These are phyloP conservation scores for Paralichthys olivaceus DNA, from an alignment of 2,113 vertebrate species.

Conservation along the genomic window DNA sequence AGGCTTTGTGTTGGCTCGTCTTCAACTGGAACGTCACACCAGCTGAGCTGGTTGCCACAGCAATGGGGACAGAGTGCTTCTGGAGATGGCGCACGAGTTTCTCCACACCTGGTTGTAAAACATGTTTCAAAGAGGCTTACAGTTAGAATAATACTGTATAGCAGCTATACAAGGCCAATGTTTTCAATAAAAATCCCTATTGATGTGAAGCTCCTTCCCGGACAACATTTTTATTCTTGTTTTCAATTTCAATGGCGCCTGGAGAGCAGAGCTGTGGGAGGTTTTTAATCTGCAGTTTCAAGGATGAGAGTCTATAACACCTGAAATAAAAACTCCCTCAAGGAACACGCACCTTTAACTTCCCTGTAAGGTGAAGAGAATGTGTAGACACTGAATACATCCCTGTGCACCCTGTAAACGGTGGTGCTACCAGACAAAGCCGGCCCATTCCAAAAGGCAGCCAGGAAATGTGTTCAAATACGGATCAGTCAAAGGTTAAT, in stretches of 20 bases:
- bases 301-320: slow-evolving; percentile 14
- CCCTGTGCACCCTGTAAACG: neutral
- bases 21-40: slow-evolving; percentile 83
- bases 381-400: neutral
- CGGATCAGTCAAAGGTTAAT: neutral
- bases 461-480: too few species aligned
- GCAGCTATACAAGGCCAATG: neutral
- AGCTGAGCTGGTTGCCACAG: slow-evolving; percentile 89
- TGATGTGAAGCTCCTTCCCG: too few species aligned
- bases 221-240: neutral
- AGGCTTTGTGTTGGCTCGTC: slow-evolving; percentile 83
- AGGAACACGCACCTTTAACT: neutral
- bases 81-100: slow-evolving; percentile 86
- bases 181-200: neutral
- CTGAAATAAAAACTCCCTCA: slow-evolving; percentile 19
- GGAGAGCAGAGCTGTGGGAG: slow-evolving; percentile 6
- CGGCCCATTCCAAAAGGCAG: too few species aligned
- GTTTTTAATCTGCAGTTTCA: slow-evolving; percentile 19
- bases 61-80: slow-evolving; percentile 84
- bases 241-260: neutral
- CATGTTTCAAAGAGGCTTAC: neutral
- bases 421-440: neutral
- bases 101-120: slow-evolving; percentile 76
- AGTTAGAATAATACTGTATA: neutral
- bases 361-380: neutral